A percentile compares a stretch with the other conserved stretches of the same genome.
Conservation (phyloP, 1,140 invertebrate species). For the Tetragonula clypearis region DNA sequence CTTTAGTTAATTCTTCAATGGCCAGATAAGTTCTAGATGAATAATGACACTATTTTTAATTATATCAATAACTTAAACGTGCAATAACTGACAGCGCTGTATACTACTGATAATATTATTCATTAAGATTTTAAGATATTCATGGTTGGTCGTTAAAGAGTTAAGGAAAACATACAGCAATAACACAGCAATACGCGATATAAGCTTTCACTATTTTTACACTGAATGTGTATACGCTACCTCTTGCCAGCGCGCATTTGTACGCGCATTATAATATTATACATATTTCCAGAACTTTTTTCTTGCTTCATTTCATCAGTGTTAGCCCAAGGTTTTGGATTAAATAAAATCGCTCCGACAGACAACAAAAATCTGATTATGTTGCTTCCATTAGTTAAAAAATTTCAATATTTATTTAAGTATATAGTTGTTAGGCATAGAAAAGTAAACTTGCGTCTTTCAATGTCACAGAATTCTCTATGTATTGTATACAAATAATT, state of each 20-base stretch:
- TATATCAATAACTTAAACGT: background rate
- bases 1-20: slow-evolving; percentile 47
- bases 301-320: slow-evolving; percentile 9
- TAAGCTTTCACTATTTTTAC: slow-evolving; percentile 55
- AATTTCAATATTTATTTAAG: background rate
- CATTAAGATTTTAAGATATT: background rate
- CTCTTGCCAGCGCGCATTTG: slow-evolving; percentile 48
- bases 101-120: background rate
- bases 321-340: background rate
- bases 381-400: background rate
- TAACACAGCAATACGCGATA: slow-evolving; percentile 7
- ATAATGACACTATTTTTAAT: background rate
- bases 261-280: background rate
- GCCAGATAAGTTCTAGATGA: background rate
- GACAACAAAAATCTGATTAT: background rate
- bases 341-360: too few relatives aligned
- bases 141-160: background rate
- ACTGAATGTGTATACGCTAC: slow-evolving; percentile 39
- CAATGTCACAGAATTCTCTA: background rate
- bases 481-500: background rate
- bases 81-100: too few relatives aligned
- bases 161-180: slow-evolving; percentile 1
- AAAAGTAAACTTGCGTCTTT: background rate
- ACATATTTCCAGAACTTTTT: slow-evolving; percentile 34
- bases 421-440: slow-evolving; percentile 13